These are phyloP conservation scores for Epizoanthus ramosus DNA, from an alignment of 92 coral and sea anemone species.

Conservation along the genomic window DNA sequence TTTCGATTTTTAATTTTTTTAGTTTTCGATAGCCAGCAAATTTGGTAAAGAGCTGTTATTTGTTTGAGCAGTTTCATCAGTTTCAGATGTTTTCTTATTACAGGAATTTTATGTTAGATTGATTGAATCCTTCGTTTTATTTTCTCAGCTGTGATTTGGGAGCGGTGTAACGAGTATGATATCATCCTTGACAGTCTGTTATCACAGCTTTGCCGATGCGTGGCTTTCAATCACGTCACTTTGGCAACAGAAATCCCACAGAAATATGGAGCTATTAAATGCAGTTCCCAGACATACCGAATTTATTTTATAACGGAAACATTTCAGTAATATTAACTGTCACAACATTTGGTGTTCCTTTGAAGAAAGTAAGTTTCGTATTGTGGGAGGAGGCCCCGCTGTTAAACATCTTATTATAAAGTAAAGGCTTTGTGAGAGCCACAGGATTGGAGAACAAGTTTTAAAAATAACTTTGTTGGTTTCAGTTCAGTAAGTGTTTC, in stretches of 20 bases:
- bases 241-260: background rate
- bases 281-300: background rate
- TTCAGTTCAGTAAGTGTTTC: no score
- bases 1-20: no score
- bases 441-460: no score
- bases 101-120: background rate
- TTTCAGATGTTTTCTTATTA: background rate
- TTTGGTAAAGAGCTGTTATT: no score
- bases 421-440: no score
- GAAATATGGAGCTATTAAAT: background rate
- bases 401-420: no score
- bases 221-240: conserved; percentile 36
- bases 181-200: background rate
- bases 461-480: no score
- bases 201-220: background rate
- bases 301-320: background rate
- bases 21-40: no score
- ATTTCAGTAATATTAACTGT: background rate
- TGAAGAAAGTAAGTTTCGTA: no score
- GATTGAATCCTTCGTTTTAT: background rate
- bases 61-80: no score
- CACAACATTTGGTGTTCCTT: background rate
- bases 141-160: conserved; percentile 3
- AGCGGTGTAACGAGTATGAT: background rate
- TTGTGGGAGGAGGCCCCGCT: no score